Base-by-base conservation (phyloP, 2,797 vertebrate genomes). In the Lepus oiostolus region DNA sequence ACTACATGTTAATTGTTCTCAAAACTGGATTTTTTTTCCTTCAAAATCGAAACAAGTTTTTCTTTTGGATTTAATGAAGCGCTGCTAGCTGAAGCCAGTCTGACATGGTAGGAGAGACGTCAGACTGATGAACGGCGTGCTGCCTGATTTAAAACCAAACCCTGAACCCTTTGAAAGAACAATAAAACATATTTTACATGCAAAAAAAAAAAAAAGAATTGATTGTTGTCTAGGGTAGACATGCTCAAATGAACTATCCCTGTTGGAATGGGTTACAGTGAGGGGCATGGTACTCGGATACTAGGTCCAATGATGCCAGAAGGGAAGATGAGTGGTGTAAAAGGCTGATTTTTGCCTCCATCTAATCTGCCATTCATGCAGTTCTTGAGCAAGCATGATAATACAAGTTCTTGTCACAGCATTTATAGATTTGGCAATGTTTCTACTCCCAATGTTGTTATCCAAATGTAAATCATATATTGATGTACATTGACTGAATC, bases 121-220 rank as follows among this genome's bases (percentile, higher is more conserved):
- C 75, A 67, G 85, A 16, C 75, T 81, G 91, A 97, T 96, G 93
- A 95, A 96, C 97, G 83, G 94, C 90, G 93, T 97, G 97, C 94
- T 97, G 94, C 96, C 97, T 96, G 96, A 90, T 96, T 87, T 62
- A 96, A 97, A 97, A 86, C 97, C 95, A 94, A 97, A 90, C 95
- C 95, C 96, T 58, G 10, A 97, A 67, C 81, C 95, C 96, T 97
- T 96, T 97, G 93, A 96, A 96, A 97, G 95, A 97, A 94, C 95
- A 97, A 97, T 95, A 97, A 95, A 95, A 94, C 95, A 10, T 93
- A 86, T 96, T 98, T 97, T 84, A 95, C 97, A 19, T 35, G 82
- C 96, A n/a, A n/a, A n/a, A n/a, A n/a, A n/a, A n/a, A n/a, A n/a
- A n/a, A n/a, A n/a, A n/a, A 72, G 58, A 74, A 65, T 80, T 16